phyloP scores from a whole-genome alignment of 2,888 invertebrate genomes.

The Phragmatobia fuliginosa region DNA sequence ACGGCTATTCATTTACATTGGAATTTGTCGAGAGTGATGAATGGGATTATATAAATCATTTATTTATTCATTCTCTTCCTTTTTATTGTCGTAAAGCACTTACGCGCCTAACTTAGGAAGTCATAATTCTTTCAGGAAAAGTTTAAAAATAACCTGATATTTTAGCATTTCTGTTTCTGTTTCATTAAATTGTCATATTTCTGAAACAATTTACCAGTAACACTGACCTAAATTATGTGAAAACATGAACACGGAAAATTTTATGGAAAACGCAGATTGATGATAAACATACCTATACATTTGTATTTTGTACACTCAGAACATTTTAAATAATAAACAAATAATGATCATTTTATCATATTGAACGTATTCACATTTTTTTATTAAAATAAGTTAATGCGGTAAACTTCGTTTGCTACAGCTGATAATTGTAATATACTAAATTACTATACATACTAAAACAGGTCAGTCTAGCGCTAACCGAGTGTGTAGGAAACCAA shows the following conservation, averaged over 20 bases:
- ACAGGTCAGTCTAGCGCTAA: not conserved
- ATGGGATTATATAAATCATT: slow-evolving; percentile 4
- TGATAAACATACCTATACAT: too few relatives aligned
- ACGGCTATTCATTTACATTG: slow-evolving; percentile 17
- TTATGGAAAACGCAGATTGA: not conserved
- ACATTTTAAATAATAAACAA: too few relatives aligned
- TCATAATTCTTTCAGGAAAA: not conserved
- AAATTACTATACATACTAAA: too few relatives aligned
- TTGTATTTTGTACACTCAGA: too few relatives aligned
- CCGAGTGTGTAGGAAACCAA: not conserved
- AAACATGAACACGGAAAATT: not conserved
- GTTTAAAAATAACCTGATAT: not conserved
- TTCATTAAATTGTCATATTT: not conserved
- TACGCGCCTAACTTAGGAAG: not conserved
- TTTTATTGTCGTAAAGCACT: not conserved
- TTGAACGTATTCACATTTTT: too few relatives aligned
- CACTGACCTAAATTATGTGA: not conserved
- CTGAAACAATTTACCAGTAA: not conserved
- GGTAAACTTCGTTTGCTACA: not conserved
- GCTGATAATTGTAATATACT: too few relatives aligned
- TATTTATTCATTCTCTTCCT: not conserved
- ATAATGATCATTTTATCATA: too few relatives aligned
- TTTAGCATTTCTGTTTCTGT: not conserved
- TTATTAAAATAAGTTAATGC: too few relatives aligned
- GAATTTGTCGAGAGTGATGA: slow-evolving; percentile 6